Evolutionary conservation across 2,888 invertebrate species (phyloP), one percentile per base, ranked within the genome.

Genomic region (Abrostola triplasia): DNA sequence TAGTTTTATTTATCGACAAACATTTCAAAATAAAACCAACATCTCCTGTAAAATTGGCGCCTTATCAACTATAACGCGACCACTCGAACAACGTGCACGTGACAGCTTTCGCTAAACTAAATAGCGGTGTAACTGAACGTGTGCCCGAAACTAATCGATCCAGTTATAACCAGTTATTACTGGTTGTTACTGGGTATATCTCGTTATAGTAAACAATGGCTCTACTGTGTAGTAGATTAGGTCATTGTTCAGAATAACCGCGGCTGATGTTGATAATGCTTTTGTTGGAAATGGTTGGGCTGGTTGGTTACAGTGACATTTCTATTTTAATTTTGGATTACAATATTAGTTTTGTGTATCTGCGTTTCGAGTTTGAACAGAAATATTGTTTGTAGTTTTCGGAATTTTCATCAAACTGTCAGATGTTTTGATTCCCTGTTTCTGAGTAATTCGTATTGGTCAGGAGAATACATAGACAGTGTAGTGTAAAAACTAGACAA

Each of bases 181-280:
- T 35, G 6, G 59, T 62, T 62, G 53, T 54, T 64, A 52, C 70
- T 60, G 38, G 54, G 54, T 64, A 52, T 65, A 59, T 62, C 59
- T 55, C 47, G 68, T 67, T 67, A 68, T 62, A 67, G 64, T 67
- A 54, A 77, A 71, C 74, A 77, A 69, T 69, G 35, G 50, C 36
- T 8, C 57, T 36, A 49, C 13, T 42, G 36, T 62, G 62, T 59
- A 37, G 50, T 48, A 56, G 64, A 77, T 77, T 74, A 74, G 68
- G 58, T 59, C 59, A 67, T 77, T 76, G 76, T 76, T 66, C 66
- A 59, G 60, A 68, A 73, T 77, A 68, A 62, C 70, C 62, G 42
- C 24, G 60, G 63, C 47, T 59, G 63, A 63, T 59, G 49, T 56
- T 56, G 52, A 59, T 73, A 70, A 70, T 53, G 63, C 74, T 73